Percentiles rank a stretch among this genome's conserved stretches.
These are phyloP conservation scores for Penaeus monodon DNA, from an alignment of 2,888 invertebrate species.

Conservation along the genomic window DNA sequence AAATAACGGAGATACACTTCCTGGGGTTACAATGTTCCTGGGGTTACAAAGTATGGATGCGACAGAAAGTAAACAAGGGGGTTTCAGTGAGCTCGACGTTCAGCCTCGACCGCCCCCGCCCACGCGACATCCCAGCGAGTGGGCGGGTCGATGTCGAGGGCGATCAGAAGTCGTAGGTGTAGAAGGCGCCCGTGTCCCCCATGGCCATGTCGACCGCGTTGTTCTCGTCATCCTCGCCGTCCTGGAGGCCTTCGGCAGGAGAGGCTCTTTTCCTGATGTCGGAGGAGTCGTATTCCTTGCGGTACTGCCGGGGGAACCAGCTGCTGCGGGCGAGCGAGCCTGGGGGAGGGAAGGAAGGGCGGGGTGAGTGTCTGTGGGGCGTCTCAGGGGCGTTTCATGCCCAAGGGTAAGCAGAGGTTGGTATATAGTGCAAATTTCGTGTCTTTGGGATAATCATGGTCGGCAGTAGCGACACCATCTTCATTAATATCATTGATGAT, in stretches of 20 bases:
- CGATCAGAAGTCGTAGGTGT: constrained; percentile 34
- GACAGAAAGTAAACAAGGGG: neutral
- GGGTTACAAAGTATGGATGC: neutral
- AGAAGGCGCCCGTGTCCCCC: constrained; percentile 27
- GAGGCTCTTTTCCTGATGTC: constrained; percentile 38
- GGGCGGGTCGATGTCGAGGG: neutral
- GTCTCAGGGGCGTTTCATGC: neutral
- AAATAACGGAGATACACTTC: neutral
- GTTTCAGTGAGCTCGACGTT: neutral
- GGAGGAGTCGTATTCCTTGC: constrained; percentile 25
- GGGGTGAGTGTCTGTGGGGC: neutral
- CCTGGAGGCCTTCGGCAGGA: neutral
- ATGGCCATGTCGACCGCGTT: neutral
- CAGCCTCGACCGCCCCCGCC: too few species aligned
- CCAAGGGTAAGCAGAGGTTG: too few species aligned
- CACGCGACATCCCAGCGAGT: too few species aligned
- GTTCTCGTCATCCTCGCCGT: constrained; percentile 1
- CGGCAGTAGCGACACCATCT: too few species aligned
- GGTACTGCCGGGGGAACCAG: constrained; percentile 48
- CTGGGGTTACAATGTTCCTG: too few species aligned
- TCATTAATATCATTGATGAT: too few species aligned
- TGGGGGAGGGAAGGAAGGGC: neutral
- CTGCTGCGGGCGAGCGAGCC: constrained; percentile 45
- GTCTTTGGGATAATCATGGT: too few species aligned
- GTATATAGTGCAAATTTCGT: too few species aligned